Base-by-base conservation (phyloP, 2,797 vertebrate genomes). In the Champsocephalus esox region DNA sequence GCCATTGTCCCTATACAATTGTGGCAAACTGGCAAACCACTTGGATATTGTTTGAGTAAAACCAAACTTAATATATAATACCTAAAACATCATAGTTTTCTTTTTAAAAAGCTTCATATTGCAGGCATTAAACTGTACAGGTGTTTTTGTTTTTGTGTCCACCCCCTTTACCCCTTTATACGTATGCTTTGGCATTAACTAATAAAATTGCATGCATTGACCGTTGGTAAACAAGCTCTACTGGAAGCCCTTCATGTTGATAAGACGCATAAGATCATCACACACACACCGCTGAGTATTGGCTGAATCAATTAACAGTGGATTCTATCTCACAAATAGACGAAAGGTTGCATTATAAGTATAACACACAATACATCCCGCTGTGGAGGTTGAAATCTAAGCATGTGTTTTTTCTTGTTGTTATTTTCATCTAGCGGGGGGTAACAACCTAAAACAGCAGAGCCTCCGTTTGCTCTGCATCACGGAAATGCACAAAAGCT, bases 231-330 rank as follows among this genome's bases (percentile, higher is more conserved):
- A 80, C 56, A 75, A 60, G 51, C 49, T 46, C 48, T n/a, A 14
- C 28, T 74, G 48, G 24, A 66, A 70, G 54, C 57, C 32, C 44
- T 64, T 72, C 16, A 52, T 67, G 73, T 64, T 70, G 5, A 41
- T 49, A n/a, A 52, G 21, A 73, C 57, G 51, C 64, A 62, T 28
- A 17, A 46, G 24, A 76, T 77, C 57, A 46, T 38, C 66, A 28
- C 60, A 17, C 65, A 58, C 65, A 41, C 38, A 19, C 17, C 49
- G 44, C 51, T 61, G 69, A 71, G 61, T 71, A 60, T 68, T 59
- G 67, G 69, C 60, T 74, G 67, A 83, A 80, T 75, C 65, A 76
- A 74, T 85, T 80, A 81, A 62, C 55, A 60, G 34, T 5, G 11
- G 48, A 58, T 76, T 76, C 3, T 54, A 49, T 55, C 34, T 72